These are phyloP conservation scores for Crotalus horridus DNA, from an alignment of 2,113 vertebrate species.

Conservation along the genomic window DNA sequence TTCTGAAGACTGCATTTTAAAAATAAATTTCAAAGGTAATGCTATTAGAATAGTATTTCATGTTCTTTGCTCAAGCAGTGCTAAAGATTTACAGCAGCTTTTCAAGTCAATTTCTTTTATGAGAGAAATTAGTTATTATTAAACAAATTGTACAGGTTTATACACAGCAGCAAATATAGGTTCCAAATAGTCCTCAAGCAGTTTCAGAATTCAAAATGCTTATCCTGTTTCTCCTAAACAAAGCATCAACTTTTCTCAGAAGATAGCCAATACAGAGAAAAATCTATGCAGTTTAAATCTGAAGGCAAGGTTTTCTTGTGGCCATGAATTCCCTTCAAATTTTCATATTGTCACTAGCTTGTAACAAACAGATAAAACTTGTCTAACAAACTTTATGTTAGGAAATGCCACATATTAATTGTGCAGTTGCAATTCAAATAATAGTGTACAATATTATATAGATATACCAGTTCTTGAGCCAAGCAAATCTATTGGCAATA, in stretches of 20 bases:
- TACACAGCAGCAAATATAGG: neutral
- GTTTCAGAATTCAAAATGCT: neutral
- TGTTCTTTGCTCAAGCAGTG: neutral
- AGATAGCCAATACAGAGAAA: neutral
- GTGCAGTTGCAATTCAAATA: neutral
- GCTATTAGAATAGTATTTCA: neutral
- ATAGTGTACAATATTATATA: neutral
- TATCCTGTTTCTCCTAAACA: neutral
- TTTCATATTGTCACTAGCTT: neutral
- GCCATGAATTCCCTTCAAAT: neutral
- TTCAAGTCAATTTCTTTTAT: neutral
- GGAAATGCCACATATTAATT: neutral
- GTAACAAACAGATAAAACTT: neutral
- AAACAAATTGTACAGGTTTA: neutral
- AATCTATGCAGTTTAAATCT: neutral
- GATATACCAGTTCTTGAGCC: neutral
- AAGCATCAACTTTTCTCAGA: neutral
- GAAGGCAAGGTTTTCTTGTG: neutral
- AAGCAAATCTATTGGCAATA: neutral
- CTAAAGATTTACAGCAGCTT: neutral
- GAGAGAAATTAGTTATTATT: neutral
- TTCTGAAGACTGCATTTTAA: neutral
- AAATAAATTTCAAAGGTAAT: neutral
- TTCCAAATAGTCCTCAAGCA: neutral
- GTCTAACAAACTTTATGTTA: neutral